phyloP scores from a whole-genome alignment of 2,888 invertebrate species.

The Brachyptera putata region DNA sequence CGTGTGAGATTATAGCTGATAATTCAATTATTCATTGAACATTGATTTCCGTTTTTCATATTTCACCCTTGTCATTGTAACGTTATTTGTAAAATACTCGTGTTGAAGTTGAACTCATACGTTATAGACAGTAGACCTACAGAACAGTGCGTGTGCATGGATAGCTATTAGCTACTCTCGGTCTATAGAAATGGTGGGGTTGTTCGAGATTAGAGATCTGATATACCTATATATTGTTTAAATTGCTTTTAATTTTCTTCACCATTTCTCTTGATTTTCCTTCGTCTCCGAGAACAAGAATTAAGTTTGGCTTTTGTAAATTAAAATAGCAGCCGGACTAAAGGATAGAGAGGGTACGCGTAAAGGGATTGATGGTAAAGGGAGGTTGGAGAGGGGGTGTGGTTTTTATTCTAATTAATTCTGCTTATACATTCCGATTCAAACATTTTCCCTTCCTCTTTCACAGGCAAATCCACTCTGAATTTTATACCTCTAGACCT shows the following conservation, averaged over 20 bases:
- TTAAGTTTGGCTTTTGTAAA: slow-evolving; percentile 54
- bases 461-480: slow-evolving; percentile 17
- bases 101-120: no score
- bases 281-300: slow-evolving; percentile 45
- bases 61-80: no score
- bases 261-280: slow-evolving; percentile 50
- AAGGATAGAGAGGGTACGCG: slow-evolving; percentile 13
- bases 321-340: slow-evolving; percentile 47
- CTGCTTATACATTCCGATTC: slow-evolving; percentile 53
- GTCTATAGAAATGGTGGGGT: not conserved
- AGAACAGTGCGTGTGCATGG: no score
- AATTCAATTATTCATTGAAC: no score
- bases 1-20: no score
- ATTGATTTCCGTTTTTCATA: no score
- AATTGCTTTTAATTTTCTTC: slow-evolving; percentile 53
- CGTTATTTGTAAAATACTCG: no score
- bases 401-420: slow-evolving; percentile 54
- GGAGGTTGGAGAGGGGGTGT: slow-evolving; percentile 40
- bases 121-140: no score
- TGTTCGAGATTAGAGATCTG: not conserved
- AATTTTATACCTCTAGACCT: slow-evolving; percentile 11
- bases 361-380: slow-evolving; percentile 1
- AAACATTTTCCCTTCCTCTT: slow-evolving; percentile 25
- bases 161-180: not conserved
- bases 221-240: slow-evolving; percentile 39